Conservation (phyloP, 2,113 vertebrate genomes). For the Periophthalmodon schlosseri region DNA sequence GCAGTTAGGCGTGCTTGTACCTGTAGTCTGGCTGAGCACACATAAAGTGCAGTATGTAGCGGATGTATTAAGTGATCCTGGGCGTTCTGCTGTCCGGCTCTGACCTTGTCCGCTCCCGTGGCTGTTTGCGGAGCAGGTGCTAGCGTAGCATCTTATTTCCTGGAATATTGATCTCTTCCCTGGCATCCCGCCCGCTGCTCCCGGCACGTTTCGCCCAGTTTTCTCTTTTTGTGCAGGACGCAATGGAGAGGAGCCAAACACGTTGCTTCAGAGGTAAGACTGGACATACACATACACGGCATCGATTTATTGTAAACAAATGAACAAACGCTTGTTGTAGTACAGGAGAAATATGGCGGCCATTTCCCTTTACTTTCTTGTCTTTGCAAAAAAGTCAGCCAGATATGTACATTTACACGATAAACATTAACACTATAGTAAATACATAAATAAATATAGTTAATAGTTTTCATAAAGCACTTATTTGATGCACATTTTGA, state of each 20-base stretch:
- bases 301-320: constrained; percentile 4
- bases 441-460: no score
- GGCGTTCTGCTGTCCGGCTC: not conserved
- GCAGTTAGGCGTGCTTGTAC: not conserved
- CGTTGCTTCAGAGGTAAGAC: not conserved
- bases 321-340: not conserved
- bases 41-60: not conserved
- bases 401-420: no score
- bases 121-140: constrained; percentile 7
- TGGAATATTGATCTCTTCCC: not conserved
- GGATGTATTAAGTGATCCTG: constrained; percentile 3
- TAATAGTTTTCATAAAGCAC: no score
- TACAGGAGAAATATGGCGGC: not conserved
- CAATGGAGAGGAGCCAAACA: not conserved
- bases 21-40: not conserved
- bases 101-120: not conserved
- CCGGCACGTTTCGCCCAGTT: not conserved
- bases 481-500: no score
- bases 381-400: no score
- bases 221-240: not conserved
- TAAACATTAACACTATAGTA: no score
- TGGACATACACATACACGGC: not conserved
- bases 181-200: not conserved
- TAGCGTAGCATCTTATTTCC: constrained; percentile 7
- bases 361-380: no score